Percentiles rank a stretch among this genome's conserved stretches.
Evolutionary conservation across 2,888 invertebrate genomes (phyloP).

Genomic region (Sipha maydis): DNA sequence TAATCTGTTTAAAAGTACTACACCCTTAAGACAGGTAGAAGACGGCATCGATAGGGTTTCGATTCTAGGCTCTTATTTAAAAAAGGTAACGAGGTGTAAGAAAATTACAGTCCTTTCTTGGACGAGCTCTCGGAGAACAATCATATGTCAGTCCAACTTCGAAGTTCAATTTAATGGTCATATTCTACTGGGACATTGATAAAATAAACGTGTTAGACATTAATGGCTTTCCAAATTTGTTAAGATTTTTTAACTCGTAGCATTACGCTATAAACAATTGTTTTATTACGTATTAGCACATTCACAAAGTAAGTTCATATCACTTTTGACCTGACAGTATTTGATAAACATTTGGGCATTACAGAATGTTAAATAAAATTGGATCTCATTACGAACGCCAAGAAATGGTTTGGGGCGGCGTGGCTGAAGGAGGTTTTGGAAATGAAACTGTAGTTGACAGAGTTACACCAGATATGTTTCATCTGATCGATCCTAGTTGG

Average conservation of each 20-base stretch:
- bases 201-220: slow-evolving; percentile 3
- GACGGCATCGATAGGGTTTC: slow-evolving; percentile 53
- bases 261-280: neutral
- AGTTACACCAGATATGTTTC: slow-evolving; percentile 79
- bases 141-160: slow-evolving; percentile 7
- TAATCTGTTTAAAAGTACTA: slow-evolving; percentile 53
- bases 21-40: slow-evolving; percentile 49
- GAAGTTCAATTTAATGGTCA: slow-evolving; percentile 5
- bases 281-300: neutral
- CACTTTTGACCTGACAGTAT: neutral
- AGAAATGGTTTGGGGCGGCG: slow-evolving; percentile 65
- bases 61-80: slow-evolving; percentile 47
- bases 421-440: slow-evolving; percentile 68
- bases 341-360: neutral
- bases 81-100: slow-evolving; percentile 25
- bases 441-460: slow-evolving; percentile 87
- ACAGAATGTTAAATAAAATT: slow-evolving; percentile 44
- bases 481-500: slow-evolving; percentile 77
- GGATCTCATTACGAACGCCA: slow-evolving; percentile 51
- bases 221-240: slow-evolving; percentile 21
- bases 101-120: slow-evolving; percentile 49
- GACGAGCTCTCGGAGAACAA: slow-evolving; percentile 31
- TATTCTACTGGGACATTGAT: neutral
- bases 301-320: neutral
- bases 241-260: neutral